Evolutionary conservation across 1,140 invertebrate genomes (phyloP).

Genomic region (Littorina saxatilis): DNA sequence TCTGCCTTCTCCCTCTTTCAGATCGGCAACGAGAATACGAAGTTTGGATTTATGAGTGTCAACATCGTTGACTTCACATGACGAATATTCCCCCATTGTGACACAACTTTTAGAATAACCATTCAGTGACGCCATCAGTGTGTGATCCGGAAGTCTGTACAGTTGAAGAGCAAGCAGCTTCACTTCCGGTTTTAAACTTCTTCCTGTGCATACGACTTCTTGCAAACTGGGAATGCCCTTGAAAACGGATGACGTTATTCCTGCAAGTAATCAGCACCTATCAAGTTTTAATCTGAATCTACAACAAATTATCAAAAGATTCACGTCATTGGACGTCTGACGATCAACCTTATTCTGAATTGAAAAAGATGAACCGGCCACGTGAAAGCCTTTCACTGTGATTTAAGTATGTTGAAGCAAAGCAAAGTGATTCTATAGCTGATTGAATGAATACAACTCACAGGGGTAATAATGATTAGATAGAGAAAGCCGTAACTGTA

Average conservation of each 20-base stretch:
- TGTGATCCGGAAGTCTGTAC: background rate
- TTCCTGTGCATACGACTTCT: slow-evolving; percentile 24
- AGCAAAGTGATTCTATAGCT: too few species aligned
- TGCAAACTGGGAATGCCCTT: slow-evolving; percentile 27
- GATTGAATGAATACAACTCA: too few species aligned
- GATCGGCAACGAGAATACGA: slow-evolving; percentile 17
- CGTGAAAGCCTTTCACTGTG: too few species aligned
- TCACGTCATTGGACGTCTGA: too few species aligned
- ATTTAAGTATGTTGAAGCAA: too few species aligned
- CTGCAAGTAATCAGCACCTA: background rate
- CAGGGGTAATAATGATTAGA: too few species aligned
- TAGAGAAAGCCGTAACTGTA: too few species aligned
- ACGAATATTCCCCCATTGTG: slow-evolving; percentile 17
- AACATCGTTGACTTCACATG: background rate
- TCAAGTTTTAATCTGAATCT: too few species aligned
- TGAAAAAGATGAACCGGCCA: too few species aligned
- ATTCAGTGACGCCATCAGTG: slow-evolving; percentile 15
- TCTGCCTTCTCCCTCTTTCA: slow-evolving; percentile 15
- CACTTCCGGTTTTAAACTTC: background rate
- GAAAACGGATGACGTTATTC: background rate
- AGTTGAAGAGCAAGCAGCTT: background rate
- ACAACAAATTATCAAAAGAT: too few species aligned
- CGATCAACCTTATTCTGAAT: too few species aligned
- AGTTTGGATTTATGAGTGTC: slow-evolving; percentile 19
- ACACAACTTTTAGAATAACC: slow-evolving; percentile 5